Conservation (phyloP, 2,113 vertebrate genomes). For the Chelonoidis abingdonii region DNA sequence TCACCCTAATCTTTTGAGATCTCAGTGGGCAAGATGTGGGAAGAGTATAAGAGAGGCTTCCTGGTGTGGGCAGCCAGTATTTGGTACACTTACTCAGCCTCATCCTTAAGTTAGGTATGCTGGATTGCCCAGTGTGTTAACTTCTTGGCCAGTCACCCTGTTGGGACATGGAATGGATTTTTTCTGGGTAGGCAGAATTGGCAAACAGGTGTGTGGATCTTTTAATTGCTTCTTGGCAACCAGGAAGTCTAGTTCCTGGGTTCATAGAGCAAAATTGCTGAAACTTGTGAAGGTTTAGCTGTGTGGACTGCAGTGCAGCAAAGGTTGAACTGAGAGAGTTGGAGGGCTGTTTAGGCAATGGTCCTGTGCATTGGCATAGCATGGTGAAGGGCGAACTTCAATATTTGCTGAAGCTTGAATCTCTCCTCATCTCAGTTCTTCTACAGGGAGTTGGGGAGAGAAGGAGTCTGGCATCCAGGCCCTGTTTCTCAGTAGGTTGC, state of each 20-base stretch:
- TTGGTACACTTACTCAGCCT: neutral
- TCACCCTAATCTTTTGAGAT: too few species aligned
- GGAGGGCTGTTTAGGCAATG: neutral
- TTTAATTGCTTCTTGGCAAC: neutral
- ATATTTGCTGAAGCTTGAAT: neutral
- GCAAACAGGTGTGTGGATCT: neutral
- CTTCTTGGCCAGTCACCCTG: neutral
- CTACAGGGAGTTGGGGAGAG: neutral
- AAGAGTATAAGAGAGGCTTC: rapidly evolving
- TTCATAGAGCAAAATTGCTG: neutral
- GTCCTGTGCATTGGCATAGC: neutral
- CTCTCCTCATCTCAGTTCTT: neutral
- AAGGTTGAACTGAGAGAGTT: neutral
- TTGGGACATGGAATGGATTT: neutral
- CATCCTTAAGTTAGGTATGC: neutral
- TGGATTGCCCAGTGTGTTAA: neutral
- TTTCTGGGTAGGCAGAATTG: neutral
- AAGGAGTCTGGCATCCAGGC: rapidly evolving
- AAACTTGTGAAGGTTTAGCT: neutral
- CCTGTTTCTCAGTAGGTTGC: neutral
- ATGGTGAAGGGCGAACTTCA: neutral
- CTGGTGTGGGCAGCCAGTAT: neutral
- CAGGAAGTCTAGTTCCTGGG: neutral
- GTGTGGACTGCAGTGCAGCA: neutral
- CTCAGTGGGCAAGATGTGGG: neutral